phyloP scores from a whole-genome alignment of 2,113 vertebrate species.

The Dasyprocta punctata region DNA sequence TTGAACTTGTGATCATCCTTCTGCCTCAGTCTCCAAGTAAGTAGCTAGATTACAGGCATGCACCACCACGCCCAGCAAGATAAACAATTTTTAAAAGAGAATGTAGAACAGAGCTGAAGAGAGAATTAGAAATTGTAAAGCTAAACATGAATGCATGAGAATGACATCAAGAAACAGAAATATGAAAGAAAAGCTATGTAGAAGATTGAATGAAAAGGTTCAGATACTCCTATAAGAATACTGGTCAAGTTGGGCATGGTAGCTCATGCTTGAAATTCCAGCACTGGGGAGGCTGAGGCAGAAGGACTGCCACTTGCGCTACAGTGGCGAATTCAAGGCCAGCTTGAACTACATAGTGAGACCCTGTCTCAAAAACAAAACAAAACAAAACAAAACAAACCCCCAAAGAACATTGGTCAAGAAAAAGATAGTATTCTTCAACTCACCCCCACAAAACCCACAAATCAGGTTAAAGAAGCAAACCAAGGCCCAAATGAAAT shows the following conservation, averaged over 20 bases:
- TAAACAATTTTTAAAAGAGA: background rate
- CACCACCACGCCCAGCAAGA: background rate
- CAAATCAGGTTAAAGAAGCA: background rate
- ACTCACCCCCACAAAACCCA: background rate
- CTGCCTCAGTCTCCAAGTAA: background rate
- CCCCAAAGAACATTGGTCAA: background rate
- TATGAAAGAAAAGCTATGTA: background rate
- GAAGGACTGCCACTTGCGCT: background rate
- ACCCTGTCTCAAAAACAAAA: background rate
- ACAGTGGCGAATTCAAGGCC: background rate
- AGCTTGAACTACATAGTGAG: background rate
- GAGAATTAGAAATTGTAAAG: slow-evolving; percentile 48
- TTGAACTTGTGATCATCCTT: background rate
- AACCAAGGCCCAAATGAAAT: background rate
- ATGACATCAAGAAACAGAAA: background rate
- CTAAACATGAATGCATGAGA: background rate
- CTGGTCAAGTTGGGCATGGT: background rate
- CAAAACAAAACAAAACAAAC: background rate
- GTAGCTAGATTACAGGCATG: background rate
- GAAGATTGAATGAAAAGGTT: background rate
- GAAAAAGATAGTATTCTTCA: background rate
- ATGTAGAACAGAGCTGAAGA: background rate
- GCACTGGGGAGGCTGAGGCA: background rate
- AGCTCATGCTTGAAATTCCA: background rate
- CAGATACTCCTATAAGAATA: background rate